These are phyloP conservation scores for Archocentrus centrarchus DNA, from an alignment of 2,113 vertebrate genomes.

Conservation along the genomic window DNA sequence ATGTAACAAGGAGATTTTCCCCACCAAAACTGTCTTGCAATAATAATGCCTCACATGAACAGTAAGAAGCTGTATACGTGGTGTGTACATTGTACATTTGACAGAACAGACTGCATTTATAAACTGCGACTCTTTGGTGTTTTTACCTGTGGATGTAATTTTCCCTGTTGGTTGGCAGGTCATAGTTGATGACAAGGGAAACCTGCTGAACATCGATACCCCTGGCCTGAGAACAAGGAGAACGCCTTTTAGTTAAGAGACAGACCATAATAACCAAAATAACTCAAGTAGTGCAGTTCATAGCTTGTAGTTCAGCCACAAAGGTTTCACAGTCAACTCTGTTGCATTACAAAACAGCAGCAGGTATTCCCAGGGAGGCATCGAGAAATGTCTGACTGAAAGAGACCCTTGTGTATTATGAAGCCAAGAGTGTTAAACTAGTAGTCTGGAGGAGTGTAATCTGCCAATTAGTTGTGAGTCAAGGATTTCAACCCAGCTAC, in stretches of 20 bases:
- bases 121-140: too few relatives aligned
- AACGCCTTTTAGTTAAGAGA: too few relatives aligned
- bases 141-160: slow-evolving; percentile 86
- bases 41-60: neutral
- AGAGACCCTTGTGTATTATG: too few relatives aligned
- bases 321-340: too few relatives aligned
- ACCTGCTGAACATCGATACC: slow-evolving; percentile 87
- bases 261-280: too few relatives aligned
- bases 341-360: too few relatives aligned
- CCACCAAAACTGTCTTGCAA: neutral
- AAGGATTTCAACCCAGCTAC: slow-evolving; percentile 53
- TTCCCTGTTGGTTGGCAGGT: slow-evolving; percentile 86
- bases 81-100: too few relatives aligned
- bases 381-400: neutral
- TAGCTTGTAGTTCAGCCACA: too few relatives aligned
- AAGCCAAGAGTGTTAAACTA: neutral
- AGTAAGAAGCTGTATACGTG: neutral
- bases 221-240: slow-evolving; percentile 70
- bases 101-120: too few relatives aligned
- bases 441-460: slow-evolving; percentile 34
- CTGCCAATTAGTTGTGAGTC: slow-evolving; percentile 70
- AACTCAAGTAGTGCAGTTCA: too few relatives aligned
- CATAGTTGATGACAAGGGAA: slow-evolving; percentile 86
- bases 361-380: too few relatives aligned
- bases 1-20: neutral